Conservation (phyloP, 2,113 vertebrate species). For the Crotalus helleri region DNA sequence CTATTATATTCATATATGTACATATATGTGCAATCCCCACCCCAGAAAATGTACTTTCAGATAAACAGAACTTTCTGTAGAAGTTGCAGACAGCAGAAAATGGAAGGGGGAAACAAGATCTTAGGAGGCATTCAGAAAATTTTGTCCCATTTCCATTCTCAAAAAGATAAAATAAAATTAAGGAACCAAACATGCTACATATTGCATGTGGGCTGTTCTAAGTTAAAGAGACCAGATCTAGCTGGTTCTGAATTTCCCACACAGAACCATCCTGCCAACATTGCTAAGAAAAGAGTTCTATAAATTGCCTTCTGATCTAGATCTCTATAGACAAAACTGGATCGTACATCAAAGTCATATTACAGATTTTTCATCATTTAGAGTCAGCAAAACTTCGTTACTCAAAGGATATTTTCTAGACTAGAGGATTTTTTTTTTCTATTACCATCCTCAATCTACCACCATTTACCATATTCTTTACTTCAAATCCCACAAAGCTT, state of each 20-base stretch:
- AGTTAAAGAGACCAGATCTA: too few relatives aligned
- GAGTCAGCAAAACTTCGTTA: neutral
- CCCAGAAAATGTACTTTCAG: neutral
- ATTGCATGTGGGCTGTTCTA: neutral
- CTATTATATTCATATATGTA: neutral
- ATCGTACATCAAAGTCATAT: neutral
- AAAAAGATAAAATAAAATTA: neutral
- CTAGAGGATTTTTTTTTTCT: neutral
- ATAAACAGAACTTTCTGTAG: neutral
- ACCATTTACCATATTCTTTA: neutral
- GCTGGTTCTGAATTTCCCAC: neutral
- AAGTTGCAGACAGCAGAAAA: neutral
- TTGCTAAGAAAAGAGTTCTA: neutral
- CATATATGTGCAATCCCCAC: neutral
- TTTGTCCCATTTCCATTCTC: neutral
- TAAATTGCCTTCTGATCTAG: neutral
- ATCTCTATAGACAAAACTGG: neutral
- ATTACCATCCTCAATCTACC: neutral
- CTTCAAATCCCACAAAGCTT: neutral
- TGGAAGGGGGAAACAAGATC: neutral
- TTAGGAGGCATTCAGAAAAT: neutral
- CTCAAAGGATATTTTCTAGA: neutral
- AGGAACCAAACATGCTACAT: neutral
- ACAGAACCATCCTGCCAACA: neutral
- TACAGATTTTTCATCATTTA: neutral